phyloP scores from a whole-genome alignment of 2,888 invertebrate species.

The Caenorhabditis sp. region DNA sequence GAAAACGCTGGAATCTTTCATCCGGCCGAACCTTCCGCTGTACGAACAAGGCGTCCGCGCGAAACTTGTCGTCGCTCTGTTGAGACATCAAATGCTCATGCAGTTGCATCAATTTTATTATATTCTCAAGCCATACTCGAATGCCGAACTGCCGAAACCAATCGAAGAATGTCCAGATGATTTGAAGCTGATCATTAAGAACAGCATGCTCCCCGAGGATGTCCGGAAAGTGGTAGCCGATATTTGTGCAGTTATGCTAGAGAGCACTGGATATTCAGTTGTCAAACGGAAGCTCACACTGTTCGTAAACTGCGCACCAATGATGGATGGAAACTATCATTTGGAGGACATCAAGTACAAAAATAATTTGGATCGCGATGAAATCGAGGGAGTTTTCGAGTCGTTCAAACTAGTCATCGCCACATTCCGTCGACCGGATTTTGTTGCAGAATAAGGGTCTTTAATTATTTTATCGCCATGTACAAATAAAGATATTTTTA shows the following conservation, averaged over 20 bases:
- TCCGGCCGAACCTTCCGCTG: slow-evolving; percentile 49
- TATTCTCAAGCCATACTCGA: slow-evolving; percentile 72
- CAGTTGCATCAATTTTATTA: slow-evolving; percentile 78
- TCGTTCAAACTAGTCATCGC: slow-evolving; percentile 71
- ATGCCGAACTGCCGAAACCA: slow-evolving; percentile 50
- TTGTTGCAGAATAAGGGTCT: slow-evolving; percentile 57
- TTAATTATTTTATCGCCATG: slow-evolving; percentile 19
- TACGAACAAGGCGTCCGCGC: slow-evolving; percentile 59
- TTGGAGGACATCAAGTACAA: slow-evolving; percentile 78
- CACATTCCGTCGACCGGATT: slow-evolving; percentile 71
- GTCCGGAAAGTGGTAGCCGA: slow-evolving; percentile 57
- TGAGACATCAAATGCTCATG: slow-evolving; percentile 80
- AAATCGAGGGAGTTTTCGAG: slow-evolving; percentile 62
- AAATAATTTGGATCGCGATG: slow-evolving; percentile 59
- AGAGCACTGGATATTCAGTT: slow-evolving; percentile 11
- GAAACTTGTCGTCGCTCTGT: slow-evolving; percentile 69
- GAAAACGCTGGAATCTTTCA: slow-evolving; percentile 66
- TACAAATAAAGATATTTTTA: slow-evolving; percentile 36
- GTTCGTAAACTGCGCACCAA: slow-evolving; percentile 68
- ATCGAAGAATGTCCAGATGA: slow-evolving; percentile 46
- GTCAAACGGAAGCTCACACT: slow-evolving; percentile 52
- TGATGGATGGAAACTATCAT: slow-evolving; percentile 76
- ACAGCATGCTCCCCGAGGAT: slow-evolving; percentile 30
- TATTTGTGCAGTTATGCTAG: slow-evolving; percentile 64
- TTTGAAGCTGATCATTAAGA: slow-evolving; percentile 24